These are phyloP conservation scores for Invenusta paracnida DNA, from an alignment of 2,888 invertebrate species.

Conservation along the genomic window DNA sequence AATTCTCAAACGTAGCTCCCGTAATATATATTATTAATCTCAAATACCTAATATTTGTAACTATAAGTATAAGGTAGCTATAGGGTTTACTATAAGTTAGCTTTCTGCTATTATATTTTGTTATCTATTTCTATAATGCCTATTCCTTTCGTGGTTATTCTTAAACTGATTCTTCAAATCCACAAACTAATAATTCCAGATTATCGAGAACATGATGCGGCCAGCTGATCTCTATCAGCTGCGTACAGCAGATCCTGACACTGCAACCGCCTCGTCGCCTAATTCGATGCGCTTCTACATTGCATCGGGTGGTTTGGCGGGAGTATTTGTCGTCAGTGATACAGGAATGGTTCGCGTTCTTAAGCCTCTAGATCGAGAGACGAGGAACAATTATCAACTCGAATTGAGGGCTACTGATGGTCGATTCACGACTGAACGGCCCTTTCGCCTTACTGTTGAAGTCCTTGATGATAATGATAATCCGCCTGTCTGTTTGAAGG, in stretches of 20 bases:
- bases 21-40: no score
- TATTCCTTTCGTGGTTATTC: no score
- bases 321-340: background rate
- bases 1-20: no score
- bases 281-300: background rate
- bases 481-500: background rate
- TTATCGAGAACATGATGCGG: background rate
- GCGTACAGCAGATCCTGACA: background rate
- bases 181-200: no score
- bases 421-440: background rate
- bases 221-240: background rate
- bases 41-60: no score
- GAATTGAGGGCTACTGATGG: conserved; percentile 27
- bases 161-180: no score
- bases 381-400: background rate
- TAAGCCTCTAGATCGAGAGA: background rate
- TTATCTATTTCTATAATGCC: no score
- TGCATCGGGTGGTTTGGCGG: background rate
- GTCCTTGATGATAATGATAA: conserved; percentile 14
- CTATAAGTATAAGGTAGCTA: no score
- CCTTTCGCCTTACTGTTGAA: background rate
- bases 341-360: background rate
- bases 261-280: background rate
- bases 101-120: no score
- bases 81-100: no score